Evolutionary conservation across 2,888 invertebrate genomes (phyloP), one percentile per base, ranked within the genome.

Genomic region (Diachrysia chrysitis): DNA sequence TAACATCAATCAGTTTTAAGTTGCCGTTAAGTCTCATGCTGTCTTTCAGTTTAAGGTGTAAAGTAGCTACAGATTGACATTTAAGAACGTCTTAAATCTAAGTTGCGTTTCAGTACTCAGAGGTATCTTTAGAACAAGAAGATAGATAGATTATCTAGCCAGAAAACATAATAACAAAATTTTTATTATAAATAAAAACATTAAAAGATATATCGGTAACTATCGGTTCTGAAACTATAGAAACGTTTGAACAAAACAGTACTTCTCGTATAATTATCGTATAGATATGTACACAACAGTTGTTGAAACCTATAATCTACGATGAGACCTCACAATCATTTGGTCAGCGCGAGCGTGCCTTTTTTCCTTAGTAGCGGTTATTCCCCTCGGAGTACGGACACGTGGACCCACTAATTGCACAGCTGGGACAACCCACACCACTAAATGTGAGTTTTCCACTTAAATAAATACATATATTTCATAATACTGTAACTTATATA

Each of bases 381-480:
- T 89, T 91, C 93, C 94, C 94, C 93, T 61, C 87, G 86, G 89
- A 37, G 10, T 10, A 6, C 16, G 16, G 14, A 91, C 93, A 93
- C 94, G 93, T 92, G 91, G 90, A 89, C 89, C 82, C 89, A 90
- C 93, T 95, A 95, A 95, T 95, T 95, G 90, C 93, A 92, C 95
- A 95, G 95, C 95, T 95, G 95, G 90, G 93, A 90, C 92, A 85
- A 87, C 89, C 88, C 85, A 78, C 82, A 82, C 84, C 83, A 87
- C 87, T 86, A 85, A 91, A 91, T 83, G 84, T 87, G 89, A 89
- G 90, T 91, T 91, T 90, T 90, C 91, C 90, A 92, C 90, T 93
- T 89, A 87, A 90, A 92, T 87, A 88, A 90, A 89, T 90, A 89
- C 84, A 78, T 82, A 78, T 79, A 76, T 75, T 76, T 72, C 71